These are phyloP conservation scores for Eriosoma lanigerum DNA, from an alignment of 1,140 invertebrate genomes.

Conservation along the genomic window DNA sequence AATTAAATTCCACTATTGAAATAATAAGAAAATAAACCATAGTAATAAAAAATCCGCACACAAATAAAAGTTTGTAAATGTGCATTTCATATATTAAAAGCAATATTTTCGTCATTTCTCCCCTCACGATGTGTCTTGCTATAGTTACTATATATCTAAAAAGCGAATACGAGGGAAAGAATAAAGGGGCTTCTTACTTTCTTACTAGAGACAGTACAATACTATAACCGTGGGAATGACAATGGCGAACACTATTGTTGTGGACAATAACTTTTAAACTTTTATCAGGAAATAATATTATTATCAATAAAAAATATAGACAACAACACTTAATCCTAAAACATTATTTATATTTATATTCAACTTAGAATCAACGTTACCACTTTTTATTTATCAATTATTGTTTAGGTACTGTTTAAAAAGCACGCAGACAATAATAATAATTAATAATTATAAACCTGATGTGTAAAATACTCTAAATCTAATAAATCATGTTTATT, in stretches of 20 bases:
- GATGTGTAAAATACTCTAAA: too few relatives aligned
- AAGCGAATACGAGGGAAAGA: background rate
- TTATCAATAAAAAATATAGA: background rate
- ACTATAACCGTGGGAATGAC: background rate
- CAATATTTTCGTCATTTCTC: conserved; percentile 30
- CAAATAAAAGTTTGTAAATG: conserved; percentile 12
- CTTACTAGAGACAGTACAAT: conserved; percentile 30
- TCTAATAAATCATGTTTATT: too few relatives aligned
- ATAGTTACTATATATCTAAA: background rate
- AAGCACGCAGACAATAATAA: too few relatives aligned
- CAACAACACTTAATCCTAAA: background rate
- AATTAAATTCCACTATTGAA: background rate
- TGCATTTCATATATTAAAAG: conserved; percentile 16
- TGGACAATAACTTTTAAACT: background rate
- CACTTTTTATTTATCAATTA: too few relatives aligned
- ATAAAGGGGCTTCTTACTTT: background rate
- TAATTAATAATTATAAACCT: too few relatives aligned
- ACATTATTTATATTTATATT: background rate
- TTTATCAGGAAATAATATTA: background rate
- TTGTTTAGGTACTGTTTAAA: too few relatives aligned
- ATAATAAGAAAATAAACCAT: background rate
- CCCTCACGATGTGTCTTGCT: background rate
- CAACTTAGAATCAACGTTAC: background rate
- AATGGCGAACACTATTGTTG: background rate
- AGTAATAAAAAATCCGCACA: background rate